These are phyloP conservation scores for Anagrus nilaparvatae DNA, from an alignment of 1,140 invertebrate genomes.

Conservation along the genomic window DNA sequence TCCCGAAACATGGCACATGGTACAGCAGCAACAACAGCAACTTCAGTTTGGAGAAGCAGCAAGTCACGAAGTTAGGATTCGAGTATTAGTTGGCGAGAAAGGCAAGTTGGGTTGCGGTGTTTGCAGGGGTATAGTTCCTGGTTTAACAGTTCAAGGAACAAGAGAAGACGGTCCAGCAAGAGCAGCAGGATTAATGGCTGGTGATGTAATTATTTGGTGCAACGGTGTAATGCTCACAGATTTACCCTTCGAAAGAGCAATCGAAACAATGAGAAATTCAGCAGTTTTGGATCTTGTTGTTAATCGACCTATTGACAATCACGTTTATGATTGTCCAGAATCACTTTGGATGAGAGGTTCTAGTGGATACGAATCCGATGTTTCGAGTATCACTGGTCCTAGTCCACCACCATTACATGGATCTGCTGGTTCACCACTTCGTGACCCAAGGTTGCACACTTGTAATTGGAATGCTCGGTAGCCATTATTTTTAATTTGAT, in stretches of 20 bases:
- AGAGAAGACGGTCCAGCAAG: slow-evolving; percentile 77
- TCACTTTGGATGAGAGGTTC: slow-evolving; percentile 34
- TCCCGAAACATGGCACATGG: slow-evolving; percentile 67
- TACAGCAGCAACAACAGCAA: slow-evolving; percentile 43
- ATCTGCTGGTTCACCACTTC: slow-evolving; percentile 26
- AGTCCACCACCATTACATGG: slow-evolving; percentile 27
- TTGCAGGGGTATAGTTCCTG: slow-evolving; percentile 36
- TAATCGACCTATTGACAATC: slow-evolving; percentile 31
- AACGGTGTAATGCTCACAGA: slow-evolving; percentile 55
- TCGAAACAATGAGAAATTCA: slow-evolving; percentile 36
- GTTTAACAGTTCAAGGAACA: slow-evolving; percentile 55
- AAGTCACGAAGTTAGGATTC: slow-evolving; percentile 34
- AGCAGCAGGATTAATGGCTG: slow-evolving; percentile 76
- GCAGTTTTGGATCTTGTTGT: slow-evolving; percentile 34
- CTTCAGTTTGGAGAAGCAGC: slow-evolving; percentile 33
- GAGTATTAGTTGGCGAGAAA: slow-evolving; percentile 37
- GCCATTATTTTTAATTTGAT: slow-evolving; percentile 4
- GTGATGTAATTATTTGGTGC: slow-evolving; percentile 85
- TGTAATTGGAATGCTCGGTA: slow-evolving; percentile 32
- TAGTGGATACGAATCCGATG: slow-evolving; percentile 38
- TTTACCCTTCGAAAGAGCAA: slow-evolving; percentile 37
- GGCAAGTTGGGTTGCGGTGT: slow-evolving; percentile 38
- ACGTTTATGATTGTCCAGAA: slow-evolving; percentile 37
- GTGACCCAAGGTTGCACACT: slow-evolving; percentile 13
- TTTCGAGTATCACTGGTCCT: slow-evolving; percentile 29